phyloP scores from a whole-genome alignment of 2,113 vertebrate species.

The Pseudolaguvia tuberculata region DNA sequence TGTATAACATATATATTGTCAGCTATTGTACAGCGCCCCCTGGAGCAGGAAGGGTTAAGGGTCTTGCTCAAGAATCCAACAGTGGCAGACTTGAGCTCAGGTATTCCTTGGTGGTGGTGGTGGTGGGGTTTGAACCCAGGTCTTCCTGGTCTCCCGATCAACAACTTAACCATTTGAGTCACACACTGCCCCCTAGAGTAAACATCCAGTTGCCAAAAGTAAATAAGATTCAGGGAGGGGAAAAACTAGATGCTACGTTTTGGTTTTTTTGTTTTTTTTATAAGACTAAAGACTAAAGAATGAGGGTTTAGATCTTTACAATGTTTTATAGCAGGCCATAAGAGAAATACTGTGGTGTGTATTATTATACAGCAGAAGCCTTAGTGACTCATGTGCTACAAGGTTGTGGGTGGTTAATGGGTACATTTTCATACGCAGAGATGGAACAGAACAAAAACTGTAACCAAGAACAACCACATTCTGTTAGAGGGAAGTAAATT shows the following conservation, averaged over 20 bases:
- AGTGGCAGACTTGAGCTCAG: too few species aligned
- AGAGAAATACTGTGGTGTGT: neutral
- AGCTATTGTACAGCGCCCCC: too few species aligned
- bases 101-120: too few species aligned
- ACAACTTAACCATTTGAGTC: too few species aligned
- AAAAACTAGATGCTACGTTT: too few species aligned
- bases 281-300: neutral
- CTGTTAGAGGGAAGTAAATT: neutral
- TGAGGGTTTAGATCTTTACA: neutral
- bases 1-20: too few species aligned
- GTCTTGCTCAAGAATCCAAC: too few species aligned
- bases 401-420: constrained; percentile 27
- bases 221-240: neutral
- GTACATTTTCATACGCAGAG: neutral
- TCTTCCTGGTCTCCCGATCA: too few species aligned
- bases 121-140: too few species aligned
- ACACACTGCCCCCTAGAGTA: constrained; percentile 12
- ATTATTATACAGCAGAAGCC: constrained; percentile 9
- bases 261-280: too few species aligned
- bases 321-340: neutral
- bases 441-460: constrained; percentile 15
- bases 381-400: constrained; percentile 17
- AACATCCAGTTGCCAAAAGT: constrained; percentile 21
- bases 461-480: neutral
- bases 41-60: too few species aligned